A percentile compares a stretch with the other conserved stretches of the same genome.
phyloP scores from a whole-genome alignment of 2,113 vertebrate species.

The Clarias batrachus region DNA sequence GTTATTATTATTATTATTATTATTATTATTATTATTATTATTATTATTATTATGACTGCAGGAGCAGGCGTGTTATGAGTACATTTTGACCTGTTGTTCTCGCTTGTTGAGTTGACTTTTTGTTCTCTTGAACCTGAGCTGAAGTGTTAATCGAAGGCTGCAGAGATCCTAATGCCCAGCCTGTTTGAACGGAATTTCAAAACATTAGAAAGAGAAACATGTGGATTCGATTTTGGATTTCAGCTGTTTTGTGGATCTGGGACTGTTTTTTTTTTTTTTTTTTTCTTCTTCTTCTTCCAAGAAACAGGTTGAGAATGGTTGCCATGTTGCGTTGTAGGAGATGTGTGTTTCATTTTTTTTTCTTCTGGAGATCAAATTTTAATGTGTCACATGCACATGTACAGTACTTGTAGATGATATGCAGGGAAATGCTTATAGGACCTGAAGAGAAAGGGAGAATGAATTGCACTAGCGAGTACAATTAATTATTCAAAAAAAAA shows the following conservation, averaged over 20 bases:
- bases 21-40: neutral
- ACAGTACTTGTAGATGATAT: no score
- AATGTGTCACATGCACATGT: no score
- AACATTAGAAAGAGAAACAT: neutral
- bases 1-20: no score
- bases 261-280: neutral
- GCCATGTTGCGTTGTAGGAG: neutral
- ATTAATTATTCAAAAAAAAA: no score
- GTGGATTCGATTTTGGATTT: neutral
- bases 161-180: neutral
- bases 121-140: neutral
- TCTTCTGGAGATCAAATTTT: no score
- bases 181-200: neutral
- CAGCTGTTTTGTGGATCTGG: neutral
- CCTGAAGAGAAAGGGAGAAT: no score
- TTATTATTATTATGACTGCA: no score
- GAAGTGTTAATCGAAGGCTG: neutral
- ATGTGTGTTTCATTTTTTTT: no score
- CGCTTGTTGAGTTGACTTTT: neutral
- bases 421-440: no score
- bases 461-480: no score
- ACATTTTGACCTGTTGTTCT: neutral
- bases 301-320: neutral
- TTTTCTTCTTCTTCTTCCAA: neutral
- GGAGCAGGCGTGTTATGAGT: rapidly evolving